phyloP scores from a whole-genome alignment of 2,888 invertebrate species.

The Vanessa cardui region DNA sequence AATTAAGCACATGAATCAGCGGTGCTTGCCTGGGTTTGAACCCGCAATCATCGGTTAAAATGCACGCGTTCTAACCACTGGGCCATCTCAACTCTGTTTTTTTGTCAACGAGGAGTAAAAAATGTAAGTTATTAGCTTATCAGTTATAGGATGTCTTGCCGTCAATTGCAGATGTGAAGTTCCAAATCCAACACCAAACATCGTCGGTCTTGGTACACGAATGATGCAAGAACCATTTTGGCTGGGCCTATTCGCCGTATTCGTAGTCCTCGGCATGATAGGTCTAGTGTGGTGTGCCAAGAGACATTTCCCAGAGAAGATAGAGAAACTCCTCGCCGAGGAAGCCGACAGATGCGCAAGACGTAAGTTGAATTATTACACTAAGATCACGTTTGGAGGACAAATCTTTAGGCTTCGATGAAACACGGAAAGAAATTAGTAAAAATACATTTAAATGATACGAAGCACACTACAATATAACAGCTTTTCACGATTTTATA shows the following conservation, averaged over 20 bases:
- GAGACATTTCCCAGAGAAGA: constrained; percentile 92
- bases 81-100: too few species aligned
- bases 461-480: constrained; percentile 31
- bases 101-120: too few species aligned
- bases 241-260: constrained; percentile 93
- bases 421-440: constrained; percentile 45
- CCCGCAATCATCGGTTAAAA: too few species aligned
- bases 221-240: constrained; percentile 95
- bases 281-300: constrained; percentile 93
- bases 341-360: constrained; percentile 89
- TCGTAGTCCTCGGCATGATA: constrained; percentile 89
- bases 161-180: constrained; percentile 84
- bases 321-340: constrained; percentile 91
- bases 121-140: too few species aligned
- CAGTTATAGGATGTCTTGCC: too few species aligned
- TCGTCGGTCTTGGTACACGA: constrained; percentile 85
- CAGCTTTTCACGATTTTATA: constrained; percentile 50
- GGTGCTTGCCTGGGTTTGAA: too few species aligned
- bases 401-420: constrained; percentile 61
- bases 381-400: constrained; percentile 47
- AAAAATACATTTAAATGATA: constrained; percentile 20
- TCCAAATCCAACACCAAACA: constrained; percentile 80
- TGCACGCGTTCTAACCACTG: too few species aligned
- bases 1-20: too few species aligned
- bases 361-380: constrained; percentile 74